A percentile compares a stretch with the other conserved stretches of the same genome.
phyloP scores from a whole-genome alignment of 1,140 invertebrate genomes.

The Ptiloglossa arizonensis region DNA sequence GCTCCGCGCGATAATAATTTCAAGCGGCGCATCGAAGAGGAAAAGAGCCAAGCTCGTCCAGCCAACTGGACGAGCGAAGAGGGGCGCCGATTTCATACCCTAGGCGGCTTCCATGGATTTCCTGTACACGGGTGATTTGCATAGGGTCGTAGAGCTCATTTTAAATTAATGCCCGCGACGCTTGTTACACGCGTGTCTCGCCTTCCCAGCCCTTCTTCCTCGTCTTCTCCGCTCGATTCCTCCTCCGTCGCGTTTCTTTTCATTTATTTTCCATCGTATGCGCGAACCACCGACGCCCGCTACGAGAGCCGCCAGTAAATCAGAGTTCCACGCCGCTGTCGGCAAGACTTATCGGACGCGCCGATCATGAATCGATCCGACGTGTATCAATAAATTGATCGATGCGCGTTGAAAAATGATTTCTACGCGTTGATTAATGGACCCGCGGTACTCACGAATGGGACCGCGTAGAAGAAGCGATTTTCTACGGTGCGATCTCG shows the following conservation, averaged over 20 bases:
- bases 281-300: conserved; percentile 5
- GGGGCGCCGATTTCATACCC: conserved; percentile 45
- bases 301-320: conserved; percentile 24
- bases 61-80: conserved; percentile 50
- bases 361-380: conserved; percentile 18
- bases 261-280: conserved; percentile 8
- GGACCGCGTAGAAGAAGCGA: neutral
- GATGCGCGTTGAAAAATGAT: conserved; percentile 29
- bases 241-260: neutral
- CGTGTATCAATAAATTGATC: conserved; percentile 41
- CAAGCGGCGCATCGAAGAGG: conserved; percentile 33
- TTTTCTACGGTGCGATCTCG: neutral
- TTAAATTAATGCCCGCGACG: conserved; percentile 75
- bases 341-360: conserved; percentile 22
- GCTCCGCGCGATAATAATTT: conserved; percentile 30
- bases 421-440: conserved; percentile 34
- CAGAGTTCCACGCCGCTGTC: conserved; percentile 27
- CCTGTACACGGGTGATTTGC: conserved; percentile 78
- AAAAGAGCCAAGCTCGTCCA: neutral
- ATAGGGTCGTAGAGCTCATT: conserved; percentile 71
- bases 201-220: conserved; percentile 28
- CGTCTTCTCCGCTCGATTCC: conserved; percentile 4
- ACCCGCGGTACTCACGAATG: neutral
- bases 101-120: conserved; percentile 65
- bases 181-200: conserved; percentile 69